These are phyloP conservation scores for Panurus biarmicus DNA, from an alignment of 2,113 vertebrate genomes.

Conservation along the genomic window DNA sequence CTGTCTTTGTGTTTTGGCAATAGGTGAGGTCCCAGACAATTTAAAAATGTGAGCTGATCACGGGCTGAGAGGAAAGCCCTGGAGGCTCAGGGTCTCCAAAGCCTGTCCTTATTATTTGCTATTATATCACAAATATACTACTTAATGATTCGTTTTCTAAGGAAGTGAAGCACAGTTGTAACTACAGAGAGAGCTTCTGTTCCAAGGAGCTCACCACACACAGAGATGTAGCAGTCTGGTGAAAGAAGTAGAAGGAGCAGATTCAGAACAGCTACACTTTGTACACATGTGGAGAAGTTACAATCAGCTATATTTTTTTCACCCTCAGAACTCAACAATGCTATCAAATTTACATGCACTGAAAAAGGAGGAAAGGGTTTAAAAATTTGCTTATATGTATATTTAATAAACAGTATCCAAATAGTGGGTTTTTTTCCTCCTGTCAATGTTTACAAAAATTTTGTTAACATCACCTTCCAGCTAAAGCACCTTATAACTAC, in stretches of 20 bases:
- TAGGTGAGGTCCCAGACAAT: not conserved
- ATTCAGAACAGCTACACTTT: not conserved
- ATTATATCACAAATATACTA: not conserved
- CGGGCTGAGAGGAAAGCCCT: not conserved
- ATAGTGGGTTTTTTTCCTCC: not conserved
- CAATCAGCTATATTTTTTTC: not conserved
- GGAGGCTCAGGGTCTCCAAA: not conserved
- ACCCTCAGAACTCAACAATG: not conserved
- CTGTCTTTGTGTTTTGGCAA: not conserved
- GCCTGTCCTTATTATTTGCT: not conserved
- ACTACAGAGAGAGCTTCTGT: not conserved
- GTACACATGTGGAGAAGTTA: not conserved
- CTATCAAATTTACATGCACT: not conserved
- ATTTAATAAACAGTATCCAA: not conserved
- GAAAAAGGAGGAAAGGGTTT: not conserved
- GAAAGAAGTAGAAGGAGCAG: not conserved
- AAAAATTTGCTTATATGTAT: not conserved
- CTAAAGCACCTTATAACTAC: not conserved
- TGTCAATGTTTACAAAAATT: not conserved
- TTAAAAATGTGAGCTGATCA: not conserved
- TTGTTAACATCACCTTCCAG: not conserved
- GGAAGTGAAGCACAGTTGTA: not conserved
- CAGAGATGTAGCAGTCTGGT: not conserved
- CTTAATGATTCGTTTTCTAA: not conserved
- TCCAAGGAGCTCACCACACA: not conserved